phyloP scores from a whole-genome alignment of 2,113 vertebrate species.

The Rhineura floridana region DNA sequence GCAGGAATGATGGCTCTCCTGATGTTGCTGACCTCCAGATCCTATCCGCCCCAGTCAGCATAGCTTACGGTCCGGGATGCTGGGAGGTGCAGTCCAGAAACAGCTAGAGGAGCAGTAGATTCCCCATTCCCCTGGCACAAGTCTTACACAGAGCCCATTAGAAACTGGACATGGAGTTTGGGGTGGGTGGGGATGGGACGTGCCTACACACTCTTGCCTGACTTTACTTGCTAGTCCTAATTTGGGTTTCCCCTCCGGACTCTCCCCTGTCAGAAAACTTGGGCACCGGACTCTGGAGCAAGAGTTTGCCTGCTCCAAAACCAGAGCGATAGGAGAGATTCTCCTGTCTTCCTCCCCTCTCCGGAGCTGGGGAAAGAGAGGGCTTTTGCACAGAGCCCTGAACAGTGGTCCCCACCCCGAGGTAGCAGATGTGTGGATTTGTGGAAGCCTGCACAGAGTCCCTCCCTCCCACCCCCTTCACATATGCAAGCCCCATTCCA shows the following conservation, averaged over 20 bases:
- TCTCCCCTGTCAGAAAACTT: background rate
- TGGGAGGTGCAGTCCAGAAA: background rate
- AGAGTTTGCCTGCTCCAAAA: background rate
- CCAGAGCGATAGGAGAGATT: no score
- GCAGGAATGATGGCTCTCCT: background rate
- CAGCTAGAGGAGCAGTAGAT: background rate
- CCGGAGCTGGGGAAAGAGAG: background rate
- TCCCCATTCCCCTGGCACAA: no score
- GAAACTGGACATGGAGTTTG: no score
- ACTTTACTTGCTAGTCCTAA: background rate
- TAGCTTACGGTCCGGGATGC: background rate
- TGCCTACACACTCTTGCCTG: background rate
- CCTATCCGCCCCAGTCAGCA: background rate
- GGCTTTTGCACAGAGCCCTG: background rate
- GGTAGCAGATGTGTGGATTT: no score
- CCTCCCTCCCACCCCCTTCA: background rate
- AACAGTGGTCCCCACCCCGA: rapidly evolving
- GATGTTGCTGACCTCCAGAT: no score
- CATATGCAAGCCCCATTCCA: rapidly evolving
- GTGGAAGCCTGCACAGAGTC: background rate
- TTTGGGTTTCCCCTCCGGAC: background rate
- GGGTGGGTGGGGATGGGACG: background rate
- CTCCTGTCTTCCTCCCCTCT: background rate
- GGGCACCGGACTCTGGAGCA: background rate
- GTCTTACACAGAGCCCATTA: background rate